Evolutionary conservation across 64 coral and sea anemone genomes (phyloP).

Genomic region (Dendrophyllia cribrosa): DNA sequence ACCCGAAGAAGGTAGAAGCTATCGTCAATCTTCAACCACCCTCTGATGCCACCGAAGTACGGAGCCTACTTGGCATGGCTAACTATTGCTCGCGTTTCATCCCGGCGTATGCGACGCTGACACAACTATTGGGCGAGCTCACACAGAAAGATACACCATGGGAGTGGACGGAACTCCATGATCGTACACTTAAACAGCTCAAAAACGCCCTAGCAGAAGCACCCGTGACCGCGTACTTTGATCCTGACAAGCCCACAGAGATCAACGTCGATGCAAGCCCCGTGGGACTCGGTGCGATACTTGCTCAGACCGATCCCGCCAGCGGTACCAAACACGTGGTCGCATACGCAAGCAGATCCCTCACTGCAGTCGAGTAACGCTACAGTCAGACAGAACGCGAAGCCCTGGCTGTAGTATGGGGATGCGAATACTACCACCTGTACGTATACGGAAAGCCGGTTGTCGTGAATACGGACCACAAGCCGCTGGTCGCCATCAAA

Average conservation of each 20-base stretch:
- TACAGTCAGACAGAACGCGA: no score
- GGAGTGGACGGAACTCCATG: slow-evolving; percentile 2
- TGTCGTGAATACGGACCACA: slow-evolving; percentile 65
- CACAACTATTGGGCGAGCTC: no score
- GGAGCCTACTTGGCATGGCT: slow-evolving; percentile 56
- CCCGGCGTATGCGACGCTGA: no score
- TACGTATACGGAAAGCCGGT: slow-evolving; percentile 61
- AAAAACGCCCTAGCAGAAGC: no score
- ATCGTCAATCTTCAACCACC: slow-evolving; percentile 53
- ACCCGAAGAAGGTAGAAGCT: slow-evolving; percentile 57
- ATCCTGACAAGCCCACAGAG: slow-evolving; percentile 14
- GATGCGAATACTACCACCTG: no score
- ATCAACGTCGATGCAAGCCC: no score
- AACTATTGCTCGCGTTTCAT: no score
- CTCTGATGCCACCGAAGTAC: slow-evolving; percentile 23
- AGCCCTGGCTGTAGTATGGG: no score
- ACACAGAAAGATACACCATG: slow-evolving; percentile 44
- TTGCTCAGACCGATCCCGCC: slow-evolving; percentile 25
- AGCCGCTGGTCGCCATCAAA: slow-evolving; percentile 57
- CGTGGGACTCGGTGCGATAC: no score
- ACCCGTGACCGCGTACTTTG: slow-evolving; percentile 72
- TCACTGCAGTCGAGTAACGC: no score
- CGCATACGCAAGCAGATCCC: no score
- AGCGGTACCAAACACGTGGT: slow-evolving; percentile 27
- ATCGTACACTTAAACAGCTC: no score